Conservation (phyloP, 2,888 invertebrate genomes). For the Dryobotodes eremita region DNA sequence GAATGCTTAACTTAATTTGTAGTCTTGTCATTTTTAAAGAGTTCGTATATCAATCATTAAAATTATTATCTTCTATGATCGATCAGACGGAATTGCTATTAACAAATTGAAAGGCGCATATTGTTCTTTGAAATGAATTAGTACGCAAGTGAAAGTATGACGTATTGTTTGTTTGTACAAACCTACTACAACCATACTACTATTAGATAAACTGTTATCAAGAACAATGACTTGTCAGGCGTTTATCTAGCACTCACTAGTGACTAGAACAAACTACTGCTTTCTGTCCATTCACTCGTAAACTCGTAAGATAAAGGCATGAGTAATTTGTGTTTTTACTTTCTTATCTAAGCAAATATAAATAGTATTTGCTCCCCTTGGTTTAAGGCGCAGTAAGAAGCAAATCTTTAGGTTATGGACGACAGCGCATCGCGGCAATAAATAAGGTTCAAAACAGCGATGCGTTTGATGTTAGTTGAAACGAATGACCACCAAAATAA, state of each 20-base stretch:
- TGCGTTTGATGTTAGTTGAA: too few relatives aligned
- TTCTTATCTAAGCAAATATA: background rate
- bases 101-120: constrained; percentile 25
- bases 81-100: constrained; percentile 25
- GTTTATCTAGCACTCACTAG: constrained; percentile 7
- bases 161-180: background rate
- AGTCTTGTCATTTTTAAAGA: background rate
- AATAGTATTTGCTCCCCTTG: background rate
- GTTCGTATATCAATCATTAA: background rate
- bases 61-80: constrained; percentile 1
- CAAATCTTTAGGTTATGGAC: too few relatives aligned
- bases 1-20: too few relatives aligned
- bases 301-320: background rate
- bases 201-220: constrained; percentile 34
- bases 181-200: background rate
- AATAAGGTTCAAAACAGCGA: too few relatives aligned
- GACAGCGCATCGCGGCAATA: too few relatives aligned
- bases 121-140: background rate
- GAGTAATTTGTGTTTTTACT: constrained; percentile 4
- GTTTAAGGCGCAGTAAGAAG: too few relatives aligned
- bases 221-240: constrained; percentile 27
- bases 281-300: constrained; percentile 8
- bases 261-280: background rate
- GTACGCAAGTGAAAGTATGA: constrained; percentile 18
- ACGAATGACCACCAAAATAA: too few relatives aligned